A percentile compares a stretch with the other conserved stretches of the same genome.
Evolutionary conservation across 2,113 vertebrate genomes (phyloP).

Genomic region (Thamnophis sirtalis): DNA sequence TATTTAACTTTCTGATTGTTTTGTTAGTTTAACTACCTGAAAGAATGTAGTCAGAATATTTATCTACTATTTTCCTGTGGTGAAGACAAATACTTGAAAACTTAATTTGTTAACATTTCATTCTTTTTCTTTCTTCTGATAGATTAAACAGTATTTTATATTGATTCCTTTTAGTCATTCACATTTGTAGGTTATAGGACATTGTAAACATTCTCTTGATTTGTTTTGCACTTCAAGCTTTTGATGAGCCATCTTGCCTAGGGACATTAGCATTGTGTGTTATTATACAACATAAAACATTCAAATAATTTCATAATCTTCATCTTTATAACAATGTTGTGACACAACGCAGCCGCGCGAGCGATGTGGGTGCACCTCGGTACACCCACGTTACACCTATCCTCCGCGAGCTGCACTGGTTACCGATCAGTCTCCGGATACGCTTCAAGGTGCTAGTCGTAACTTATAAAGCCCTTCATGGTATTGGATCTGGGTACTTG

Average conservation of each 20-base stretch:
- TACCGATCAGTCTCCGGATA: no score
- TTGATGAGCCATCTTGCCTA: not conserved
- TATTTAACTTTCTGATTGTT: not conserved
- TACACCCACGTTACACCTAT: no score
- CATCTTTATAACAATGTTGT: not conserved
- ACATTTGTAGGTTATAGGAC: not conserved
- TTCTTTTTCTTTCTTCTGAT: not conserved
- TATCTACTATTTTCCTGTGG: not conserved
- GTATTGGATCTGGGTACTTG: no score
- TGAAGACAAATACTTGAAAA: not conserved
- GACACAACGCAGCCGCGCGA: no score
- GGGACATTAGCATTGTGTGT: not conserved
- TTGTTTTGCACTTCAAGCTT: not conserved
- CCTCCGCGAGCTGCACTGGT: no score
- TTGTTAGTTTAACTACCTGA: constrained; percentile 12
- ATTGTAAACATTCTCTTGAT: not conserved
- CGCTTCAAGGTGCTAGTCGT: no score
- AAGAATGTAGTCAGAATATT: not conserved
- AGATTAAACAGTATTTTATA: not conserved
- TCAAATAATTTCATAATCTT: not conserved
- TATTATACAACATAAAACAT: not conserved
- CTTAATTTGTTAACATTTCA: not conserved
- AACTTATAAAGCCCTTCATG: no score
- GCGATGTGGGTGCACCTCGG: no score
- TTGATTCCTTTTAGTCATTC: not conserved